These are phyloP conservation scores for Paracanthobrama guichenoti DNA, from an alignment of 2,113 vertebrate species.

Conservation along the genomic window DNA sequence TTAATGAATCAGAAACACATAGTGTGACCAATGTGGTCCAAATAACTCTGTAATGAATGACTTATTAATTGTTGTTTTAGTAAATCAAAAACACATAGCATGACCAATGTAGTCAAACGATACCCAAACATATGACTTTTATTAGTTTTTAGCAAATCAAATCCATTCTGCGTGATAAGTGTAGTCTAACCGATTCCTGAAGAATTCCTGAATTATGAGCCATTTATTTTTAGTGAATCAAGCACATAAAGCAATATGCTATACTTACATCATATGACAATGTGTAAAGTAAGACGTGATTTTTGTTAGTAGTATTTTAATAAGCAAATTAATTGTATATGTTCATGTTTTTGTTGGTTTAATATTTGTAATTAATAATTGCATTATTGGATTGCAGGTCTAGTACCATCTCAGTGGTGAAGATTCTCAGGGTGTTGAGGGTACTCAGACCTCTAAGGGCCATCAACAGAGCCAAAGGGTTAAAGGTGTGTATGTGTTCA, in stretches of 20 bases:
- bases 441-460: slow-evolving; percentile 94
- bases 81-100: background rate
- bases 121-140: background rate
- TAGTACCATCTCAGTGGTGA: slow-evolving; percentile 96
- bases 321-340: background rate
- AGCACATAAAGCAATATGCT: background rate
- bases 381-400: slow-evolving; percentile 76
- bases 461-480: slow-evolving; percentile 94
- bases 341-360: background rate
- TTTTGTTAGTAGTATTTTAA: background rate
- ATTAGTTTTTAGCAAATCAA: background rate
- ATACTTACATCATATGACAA: background rate
- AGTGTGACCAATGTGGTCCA: background rate
- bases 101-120: background rate
- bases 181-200: background rate
- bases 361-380: background rate
- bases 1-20: background rate
- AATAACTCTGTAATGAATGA: background rate
- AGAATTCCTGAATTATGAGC: background rate
- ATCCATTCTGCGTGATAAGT: background rate
- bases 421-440: slow-evolving; percentile 94
- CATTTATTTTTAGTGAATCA: background rate
- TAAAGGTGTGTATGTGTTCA: slow-evolving; percentile 80
- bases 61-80: too few species aligned
- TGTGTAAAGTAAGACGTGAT: background rate